Evolutionary conservation across 2,113 vertebrate species (phyloP).

Genomic region (Gasterosteus aculeatus): DNA sequence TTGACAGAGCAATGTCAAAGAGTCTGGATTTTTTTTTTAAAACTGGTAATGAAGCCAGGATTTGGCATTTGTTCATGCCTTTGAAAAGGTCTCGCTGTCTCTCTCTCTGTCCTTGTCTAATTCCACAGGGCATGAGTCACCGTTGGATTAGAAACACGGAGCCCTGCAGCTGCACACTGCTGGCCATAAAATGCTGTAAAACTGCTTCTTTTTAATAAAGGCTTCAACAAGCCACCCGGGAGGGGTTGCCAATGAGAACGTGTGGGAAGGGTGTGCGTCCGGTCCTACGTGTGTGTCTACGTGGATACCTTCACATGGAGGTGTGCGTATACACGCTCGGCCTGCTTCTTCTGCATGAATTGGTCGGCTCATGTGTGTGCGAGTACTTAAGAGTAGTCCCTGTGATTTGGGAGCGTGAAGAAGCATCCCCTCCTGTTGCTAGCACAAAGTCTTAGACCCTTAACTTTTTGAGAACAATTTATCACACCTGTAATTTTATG

Average conservation of each 20-base stretch:
- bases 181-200: constrained; percentile 69
- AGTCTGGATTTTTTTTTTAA: constrained; percentile 5
- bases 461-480: constrained; percentile 69
- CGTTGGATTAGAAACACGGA: constrained; percentile 29
- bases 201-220: constrained; percentile 76
- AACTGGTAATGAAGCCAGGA: not conserved
- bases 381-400: constrained; percentile 34
- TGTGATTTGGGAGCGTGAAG: constrained; percentile 39
- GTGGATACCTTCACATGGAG: constrained; percentile 7
- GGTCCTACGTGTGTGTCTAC: not conserved
- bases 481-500: constrained; percentile 76
- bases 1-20: constrained; percentile 11
- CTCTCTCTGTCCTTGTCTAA: constrained; percentile 25
- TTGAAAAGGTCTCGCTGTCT: constrained; percentile 43
- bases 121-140: constrained; percentile 51
- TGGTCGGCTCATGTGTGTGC: constrained; percentile 2
- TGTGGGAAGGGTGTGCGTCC: constrained; percentile 12
- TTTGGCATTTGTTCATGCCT: constrained; percentile 44
- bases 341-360: constrained; percentile 5
- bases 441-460: constrained; percentile 59
- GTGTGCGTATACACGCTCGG: not conserved
- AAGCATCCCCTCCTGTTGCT: constrained; percentile 35
- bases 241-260: constrained; percentile 41
- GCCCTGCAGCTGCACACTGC: constrained; percentile 37
- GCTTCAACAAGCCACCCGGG: constrained; percentile 69